Evolutionary conservation across 1,140 invertebrate genomes (phyloP).

Genomic region (Thrips palmi): DNA sequence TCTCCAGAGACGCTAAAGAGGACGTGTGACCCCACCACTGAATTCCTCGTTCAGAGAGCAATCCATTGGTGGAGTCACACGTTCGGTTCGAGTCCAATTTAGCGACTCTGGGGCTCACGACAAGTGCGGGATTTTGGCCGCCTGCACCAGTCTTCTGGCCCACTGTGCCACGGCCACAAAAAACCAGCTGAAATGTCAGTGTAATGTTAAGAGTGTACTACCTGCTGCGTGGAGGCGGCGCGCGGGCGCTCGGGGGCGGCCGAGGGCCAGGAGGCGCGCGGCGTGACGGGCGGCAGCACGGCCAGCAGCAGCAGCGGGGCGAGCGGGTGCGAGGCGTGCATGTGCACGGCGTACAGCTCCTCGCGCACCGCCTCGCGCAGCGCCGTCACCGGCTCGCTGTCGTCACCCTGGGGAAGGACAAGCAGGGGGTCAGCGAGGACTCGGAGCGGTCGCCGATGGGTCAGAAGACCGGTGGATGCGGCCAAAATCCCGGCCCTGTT

Average conservation of each 20-base stretch:
- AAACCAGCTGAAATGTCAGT: too few relatives aligned
- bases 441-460: slow-evolving; percentile 7
- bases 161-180: too few relatives aligned
- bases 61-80: too few relatives aligned
- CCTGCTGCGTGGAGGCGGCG: slow-evolving; percentile 28
- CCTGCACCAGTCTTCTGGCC: too few relatives aligned
- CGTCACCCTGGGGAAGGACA: not conserved
- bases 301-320: slow-evolving; percentile 46
- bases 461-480: slow-evolving; percentile 6
- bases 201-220: too few relatives aligned
- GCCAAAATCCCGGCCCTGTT: not conserved
- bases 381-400: slow-evolving; percentile 2
- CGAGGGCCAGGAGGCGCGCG: slow-evolving; percentile 28
- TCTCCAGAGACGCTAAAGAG: too few relatives aligned
- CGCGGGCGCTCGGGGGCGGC: slow-evolving; percentile 29
- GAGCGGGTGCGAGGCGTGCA: slow-evolving; percentile 43
- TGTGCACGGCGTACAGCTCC: too few relatives aligned
- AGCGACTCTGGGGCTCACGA: too few relatives aligned
- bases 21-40: too few relatives aligned
- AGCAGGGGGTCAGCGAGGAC: slow-evolving; percentile 5
- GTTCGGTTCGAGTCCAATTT: too few relatives aligned
- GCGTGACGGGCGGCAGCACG: slow-evolving; percentile 50
- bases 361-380: slow-evolving; percentile 8
- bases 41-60: too few relatives aligned
- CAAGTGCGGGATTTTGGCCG: too few relatives aligned